Base-by-base conservation (phyloP, 2,888 invertebrate species). In the Trichopoda pennipes region DNA sequence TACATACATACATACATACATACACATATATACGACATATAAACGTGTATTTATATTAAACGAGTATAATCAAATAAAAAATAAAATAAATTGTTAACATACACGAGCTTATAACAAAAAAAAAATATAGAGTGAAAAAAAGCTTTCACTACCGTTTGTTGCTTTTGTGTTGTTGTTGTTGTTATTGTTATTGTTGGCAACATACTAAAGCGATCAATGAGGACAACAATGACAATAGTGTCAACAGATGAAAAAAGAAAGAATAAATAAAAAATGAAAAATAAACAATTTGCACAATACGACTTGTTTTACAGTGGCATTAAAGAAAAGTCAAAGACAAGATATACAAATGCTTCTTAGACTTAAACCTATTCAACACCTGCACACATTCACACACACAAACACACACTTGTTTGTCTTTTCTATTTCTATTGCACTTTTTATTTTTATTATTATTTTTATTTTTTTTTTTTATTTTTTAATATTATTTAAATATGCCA, bases 251-350 rank as follows among this genome's bases (percentile, higher is more conserved):
- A 28, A 28, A 28, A 28, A 28, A 28, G 28, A 28, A 28, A 69
- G 55, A 74, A 53, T 17, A 64, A 68, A 53, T 17, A 64, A 49
- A 78, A 80, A 56, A n/a, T 8, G 42, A 68, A 72, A 66, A 44
- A 64, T 72, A 82, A 82, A 78, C 78, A 82, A 74, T 82, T 82
- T 82, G 81, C 81, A 78, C 74, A 78, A 82, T 53, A 60, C 49
- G 53, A 66, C 78, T 53, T 58, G 78, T 72, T 79, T 73, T 68
- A 79, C 72, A 73, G 32, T 55, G 66, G 66, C 53, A 60, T 55
- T 66, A 73, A 79, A 78, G 72, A 79, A 79, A 79, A 79, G 53
- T 72, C 72, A 79, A 53, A 73, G 78, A 44, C 78, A 64, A 56
- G 49, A 8, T 58, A 64, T 56, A 19, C 4, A 28, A 28, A 56